Percentiles rank a stretch among this genome's conserved stretches.
Conservation (phyloP, 2,113 vertebrate species). For the Calypte anna region DNA sequence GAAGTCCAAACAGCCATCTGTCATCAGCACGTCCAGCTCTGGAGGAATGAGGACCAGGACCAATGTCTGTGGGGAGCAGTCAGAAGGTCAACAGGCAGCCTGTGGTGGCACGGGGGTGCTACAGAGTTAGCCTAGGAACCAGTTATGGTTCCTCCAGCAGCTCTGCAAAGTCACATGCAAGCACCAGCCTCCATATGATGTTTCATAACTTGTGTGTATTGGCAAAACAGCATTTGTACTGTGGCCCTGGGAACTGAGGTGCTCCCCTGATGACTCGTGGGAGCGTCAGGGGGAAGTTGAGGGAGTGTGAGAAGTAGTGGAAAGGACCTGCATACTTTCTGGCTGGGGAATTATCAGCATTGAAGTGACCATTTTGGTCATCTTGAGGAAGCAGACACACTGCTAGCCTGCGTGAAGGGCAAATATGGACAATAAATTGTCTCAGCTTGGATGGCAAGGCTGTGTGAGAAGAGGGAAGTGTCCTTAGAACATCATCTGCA, state of each 20-base stretch:
- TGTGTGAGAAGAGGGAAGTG: neutral
- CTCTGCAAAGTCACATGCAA: neutral
- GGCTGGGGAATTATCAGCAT: neutral
- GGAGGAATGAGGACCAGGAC: neutral
- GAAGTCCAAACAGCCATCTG: neutral
- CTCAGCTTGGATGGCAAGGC: neutral
- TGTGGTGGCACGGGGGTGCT: neutral
- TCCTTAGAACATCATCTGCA: neutral
- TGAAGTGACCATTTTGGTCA: neutral
- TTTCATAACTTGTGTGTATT: neutral
- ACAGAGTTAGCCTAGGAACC: neutral
- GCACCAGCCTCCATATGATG: neutral
- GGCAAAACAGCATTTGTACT: neutral
- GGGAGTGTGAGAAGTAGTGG: neutral
- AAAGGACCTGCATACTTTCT: neutral
- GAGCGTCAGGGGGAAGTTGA: neutral
- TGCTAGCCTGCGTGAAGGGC: neutral
- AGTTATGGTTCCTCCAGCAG: neutral
- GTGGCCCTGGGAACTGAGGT: neutral
- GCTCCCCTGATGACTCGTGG: neutral
- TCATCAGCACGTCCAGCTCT: neutral
- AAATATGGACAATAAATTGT: neutral
- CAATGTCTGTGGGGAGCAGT: neutral
- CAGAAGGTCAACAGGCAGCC: neutral
- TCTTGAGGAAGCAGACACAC: neutral